These are phyloP conservation scores for Acanthurus leucopareius DNA, from an alignment of 2,797 vertebrate species.

Conservation along the genomic window DNA sequence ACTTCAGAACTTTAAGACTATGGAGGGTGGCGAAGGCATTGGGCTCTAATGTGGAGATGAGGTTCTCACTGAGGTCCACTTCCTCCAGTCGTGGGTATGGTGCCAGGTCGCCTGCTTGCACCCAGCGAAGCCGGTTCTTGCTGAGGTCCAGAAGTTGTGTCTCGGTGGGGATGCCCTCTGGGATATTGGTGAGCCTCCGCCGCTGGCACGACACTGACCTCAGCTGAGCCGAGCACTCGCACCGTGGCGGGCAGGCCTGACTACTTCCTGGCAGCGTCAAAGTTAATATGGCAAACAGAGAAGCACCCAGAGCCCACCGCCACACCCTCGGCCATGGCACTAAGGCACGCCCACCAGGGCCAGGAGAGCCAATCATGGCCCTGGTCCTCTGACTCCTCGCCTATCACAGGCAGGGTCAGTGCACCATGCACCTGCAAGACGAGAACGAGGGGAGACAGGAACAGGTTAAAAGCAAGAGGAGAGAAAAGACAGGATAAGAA, in stretches of 20 bases:
- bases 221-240: slow-evolving; percentile 91
- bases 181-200: slow-evolving; percentile 91
- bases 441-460: slow-evolving; percentile 29
- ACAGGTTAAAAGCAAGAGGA: not conserved
- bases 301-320: slow-evolving; percentile 81
- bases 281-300: slow-evolving; percentile 77
- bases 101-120: slow-evolving; percentile 92
- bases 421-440: slow-evolving; percentile 84
- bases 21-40: slow-evolving; percentile 94
- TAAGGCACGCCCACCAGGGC: slow-evolving; percentile 89
- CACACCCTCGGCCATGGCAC: slow-evolving; percentile 71
- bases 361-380: slow-evolving; percentile 84
- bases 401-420: slow-evolving; percentile 85
- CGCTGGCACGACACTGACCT: slow-evolving; percentile 92
- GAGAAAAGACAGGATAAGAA: not conserved
- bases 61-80: slow-evolving; percentile 96
- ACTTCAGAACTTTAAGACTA: slow-evolving; percentile 89
- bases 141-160: slow-evolving; percentile 94
- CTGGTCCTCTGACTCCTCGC: slow-evolving; percentile 82
- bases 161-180: slow-evolving; percentile 96
- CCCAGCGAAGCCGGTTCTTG: slow-evolving; percentile 95
- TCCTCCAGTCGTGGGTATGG: slow-evolving; percentile 93
- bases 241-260: slow-evolving; percentile 92
- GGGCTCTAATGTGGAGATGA: slow-evolving; percentile 93
- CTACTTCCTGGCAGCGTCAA: slow-evolving; percentile 84